Conservation (phyloP, 2,888 invertebrate genomes). For the Axea sp. region DNA sequence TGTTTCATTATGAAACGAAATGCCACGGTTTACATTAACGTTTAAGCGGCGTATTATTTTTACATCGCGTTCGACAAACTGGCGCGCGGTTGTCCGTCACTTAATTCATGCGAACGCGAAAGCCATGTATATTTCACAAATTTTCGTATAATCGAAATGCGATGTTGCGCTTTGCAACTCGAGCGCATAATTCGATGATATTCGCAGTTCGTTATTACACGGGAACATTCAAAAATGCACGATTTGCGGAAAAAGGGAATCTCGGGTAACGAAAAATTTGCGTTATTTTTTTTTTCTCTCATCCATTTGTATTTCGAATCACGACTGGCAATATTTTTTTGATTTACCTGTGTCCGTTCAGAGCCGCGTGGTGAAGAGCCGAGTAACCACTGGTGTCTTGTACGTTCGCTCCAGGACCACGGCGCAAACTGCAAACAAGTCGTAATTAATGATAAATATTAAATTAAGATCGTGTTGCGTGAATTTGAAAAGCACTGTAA, state of each 20-base stretch:
- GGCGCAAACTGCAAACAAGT: slow-evolving; percentile 85
- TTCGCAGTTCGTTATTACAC: slow-evolving; percentile 25
- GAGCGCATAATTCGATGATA: slow-evolving; percentile 33
- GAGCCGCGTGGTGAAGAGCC: slow-evolving; percentile 94
- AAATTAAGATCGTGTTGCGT: too few species aligned
- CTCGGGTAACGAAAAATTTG: too few species aligned
- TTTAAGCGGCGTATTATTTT: slow-evolving; percentile 54
- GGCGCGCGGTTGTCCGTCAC: too few species aligned
- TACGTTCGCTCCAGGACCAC: slow-evolving; percentile 94
- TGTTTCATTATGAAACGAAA: slow-evolving; percentile 45
- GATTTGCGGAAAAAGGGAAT: too few species aligned
- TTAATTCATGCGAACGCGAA: slow-evolving; percentile 22
- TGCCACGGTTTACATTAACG: slow-evolving; percentile 49
- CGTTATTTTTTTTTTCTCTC: too few species aligned
- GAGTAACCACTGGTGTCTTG: slow-evolving; percentile 96
- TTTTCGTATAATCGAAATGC: slow-evolving; percentile 31
- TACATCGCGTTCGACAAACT: slow-evolving; percentile 33
- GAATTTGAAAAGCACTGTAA: too few species aligned
- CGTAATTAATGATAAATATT: too few species aligned
- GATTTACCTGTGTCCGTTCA: slow-evolving; percentile 92
- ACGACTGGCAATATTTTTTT: too few species aligned
- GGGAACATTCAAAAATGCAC: slow-evolving; percentile 6
- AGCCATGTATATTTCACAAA: slow-evolving; percentile 12
- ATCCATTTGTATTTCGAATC: too few species aligned
- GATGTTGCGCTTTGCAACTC: slow-evolving; percentile 19